Conservation (phyloP, 1,140 invertebrate species). For the Spodoptera frugiperda region DNA sequence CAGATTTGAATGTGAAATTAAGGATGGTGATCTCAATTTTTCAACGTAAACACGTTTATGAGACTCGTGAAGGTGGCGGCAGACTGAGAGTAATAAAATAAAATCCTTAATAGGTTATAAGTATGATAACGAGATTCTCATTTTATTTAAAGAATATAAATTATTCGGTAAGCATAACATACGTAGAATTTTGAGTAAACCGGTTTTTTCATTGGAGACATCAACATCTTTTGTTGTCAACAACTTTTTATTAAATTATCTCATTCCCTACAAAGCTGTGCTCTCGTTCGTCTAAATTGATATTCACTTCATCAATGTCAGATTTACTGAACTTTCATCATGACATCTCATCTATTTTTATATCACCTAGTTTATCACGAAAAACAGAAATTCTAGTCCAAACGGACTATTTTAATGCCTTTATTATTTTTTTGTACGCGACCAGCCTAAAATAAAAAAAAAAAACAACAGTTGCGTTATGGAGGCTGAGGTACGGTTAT, state of each 20-base stretch:
- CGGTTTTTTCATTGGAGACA: neutral
- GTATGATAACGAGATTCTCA: conserved; percentile 13
- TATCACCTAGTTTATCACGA: neutral
- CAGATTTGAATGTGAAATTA: conserved; percentile 81
- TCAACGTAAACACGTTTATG: conserved; percentile 71
- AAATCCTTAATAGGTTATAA: conserved; percentile 25
- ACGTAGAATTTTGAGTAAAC: neutral
- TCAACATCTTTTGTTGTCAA: neutral
- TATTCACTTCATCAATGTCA: conserved; percentile 39
- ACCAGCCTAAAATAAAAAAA: conserved; percentile 60
- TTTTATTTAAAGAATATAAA: conserved; percentile 19
- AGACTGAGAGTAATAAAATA: conserved; percentile 35
- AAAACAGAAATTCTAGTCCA: neutral
- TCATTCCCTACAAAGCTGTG: neutral
- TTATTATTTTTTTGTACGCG: conserved; percentile 40
- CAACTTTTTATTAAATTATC: neutral
- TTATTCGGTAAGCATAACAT: neutral
- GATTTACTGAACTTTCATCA: conserved; percentile 23
- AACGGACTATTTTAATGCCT: neutral
- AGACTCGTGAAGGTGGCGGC: conserved; percentile 47
- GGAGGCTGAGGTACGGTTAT: conserved; percentile 62
- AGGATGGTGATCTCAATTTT: conserved; percentile 75
- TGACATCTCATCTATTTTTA: conserved; percentile 13
- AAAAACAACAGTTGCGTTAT: conserved; percentile 68
- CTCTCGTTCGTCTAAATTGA: conserved; percentile 1